Percentiles rank a stretch among this genome's conserved stretches.
phyloP scores from a whole-genome alignment of 2,113 vertebrate genomes.

The Laticauda colubrina region DNA sequence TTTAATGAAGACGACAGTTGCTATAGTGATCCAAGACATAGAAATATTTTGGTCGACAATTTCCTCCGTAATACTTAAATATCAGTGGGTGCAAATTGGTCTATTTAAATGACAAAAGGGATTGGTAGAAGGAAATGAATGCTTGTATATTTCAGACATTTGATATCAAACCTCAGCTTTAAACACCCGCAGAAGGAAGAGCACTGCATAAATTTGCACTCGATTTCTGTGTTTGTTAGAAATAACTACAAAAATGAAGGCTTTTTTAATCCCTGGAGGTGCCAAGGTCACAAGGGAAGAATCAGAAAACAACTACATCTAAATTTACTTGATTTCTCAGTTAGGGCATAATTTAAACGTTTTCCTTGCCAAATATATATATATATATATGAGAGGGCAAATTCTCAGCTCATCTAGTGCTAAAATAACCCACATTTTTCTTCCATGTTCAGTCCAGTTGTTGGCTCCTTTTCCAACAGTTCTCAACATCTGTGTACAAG shows the following conservation, averaged over 20 bases:
- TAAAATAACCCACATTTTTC: neutral
- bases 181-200: neutral
- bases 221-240: neutral
- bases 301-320: neutral
- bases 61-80: neutral
- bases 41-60: conserved; percentile 29
- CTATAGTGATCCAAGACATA: neutral
- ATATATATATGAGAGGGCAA: too few relatives aligned
- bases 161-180: conserved; percentile 6
- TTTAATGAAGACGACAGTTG: conserved; percentile 25
- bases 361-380: neutral
- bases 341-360: neutral
- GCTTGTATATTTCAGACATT: neutral
- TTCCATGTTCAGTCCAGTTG: neutral
- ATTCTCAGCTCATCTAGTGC: neutral
- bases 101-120: conserved; percentile 10
- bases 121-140: neutral
- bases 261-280: neutral
- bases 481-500: neutral
- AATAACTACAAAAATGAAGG: too few relatives aligned
- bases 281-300: neutral
- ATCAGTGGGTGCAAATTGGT: conserved; percentile 11
- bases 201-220: neutral
- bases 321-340: neutral
- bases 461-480: neutral